These are phyloP conservation scores for Trachymyrmex cornetzi DNA, from an alignment of 1,140 invertebrate species.

Conservation along the genomic window DNA sequence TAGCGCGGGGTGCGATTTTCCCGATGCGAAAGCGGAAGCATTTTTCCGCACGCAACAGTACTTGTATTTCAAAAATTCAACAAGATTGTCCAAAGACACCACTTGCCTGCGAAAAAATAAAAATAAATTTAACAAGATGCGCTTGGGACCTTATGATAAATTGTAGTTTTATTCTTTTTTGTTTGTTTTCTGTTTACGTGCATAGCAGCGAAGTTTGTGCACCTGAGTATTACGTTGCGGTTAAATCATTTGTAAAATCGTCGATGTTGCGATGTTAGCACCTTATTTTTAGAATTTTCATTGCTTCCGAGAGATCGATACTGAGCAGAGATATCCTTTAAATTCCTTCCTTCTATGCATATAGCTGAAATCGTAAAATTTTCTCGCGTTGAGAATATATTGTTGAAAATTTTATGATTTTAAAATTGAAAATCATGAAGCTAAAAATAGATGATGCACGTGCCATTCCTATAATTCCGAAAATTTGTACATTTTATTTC, in stretches of 20 bases:
- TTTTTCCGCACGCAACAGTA: constrained; percentile 6
- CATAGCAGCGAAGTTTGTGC: constrained; percentile 4
- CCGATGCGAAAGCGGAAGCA: neutral
- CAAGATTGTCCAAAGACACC: constrained; percentile 51
- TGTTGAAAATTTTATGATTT: neutral
- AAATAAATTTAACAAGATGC: constrained; percentile 4
- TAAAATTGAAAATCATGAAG: neutral
- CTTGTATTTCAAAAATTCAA: constrained; percentile 29
- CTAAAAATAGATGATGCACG: neutral
- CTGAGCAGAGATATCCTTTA: neutral
- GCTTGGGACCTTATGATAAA: constrained; percentile 4
- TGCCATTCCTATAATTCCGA: neutral
- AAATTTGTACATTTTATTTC: neutral
- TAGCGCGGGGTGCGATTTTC: constrained; percentile 17
- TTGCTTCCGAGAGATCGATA: neutral
- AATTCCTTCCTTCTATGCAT: neutral
- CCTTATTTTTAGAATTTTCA: constrained; percentile 11
- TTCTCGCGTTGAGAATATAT: neutral
- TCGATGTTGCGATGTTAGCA: neutral
- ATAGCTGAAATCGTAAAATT: neutral
- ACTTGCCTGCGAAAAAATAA: constrained; percentile 13
- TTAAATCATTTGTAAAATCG: constrained; percentile 72
- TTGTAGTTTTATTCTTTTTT: neutral
- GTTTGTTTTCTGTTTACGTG: constrained; percentile 14
- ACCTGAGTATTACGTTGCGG: constrained; percentile 42